Evolutionary conservation across 2,888 invertebrate genomes (phyloP).

Genomic region (Tipula helvola): DNA sequence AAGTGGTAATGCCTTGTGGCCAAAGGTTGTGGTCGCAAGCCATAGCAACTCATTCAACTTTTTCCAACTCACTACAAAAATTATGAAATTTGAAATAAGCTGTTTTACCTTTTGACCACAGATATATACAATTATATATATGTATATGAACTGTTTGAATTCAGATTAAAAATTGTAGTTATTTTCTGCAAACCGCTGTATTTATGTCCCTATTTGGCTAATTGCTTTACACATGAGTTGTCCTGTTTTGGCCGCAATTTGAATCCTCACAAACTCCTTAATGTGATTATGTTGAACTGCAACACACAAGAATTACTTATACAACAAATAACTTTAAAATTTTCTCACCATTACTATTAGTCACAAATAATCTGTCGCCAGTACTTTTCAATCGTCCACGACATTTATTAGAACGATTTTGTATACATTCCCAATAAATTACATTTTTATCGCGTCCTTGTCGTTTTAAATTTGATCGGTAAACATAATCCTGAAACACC

Average conservation of each 20-base stretch:
- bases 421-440: conserved; percentile 36
- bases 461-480: conserved; percentile 33
- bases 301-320: conserved; percentile 7
- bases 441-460: conserved; percentile 30
- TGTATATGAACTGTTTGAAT: not conserved
- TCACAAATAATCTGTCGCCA: conserved; percentile 32
- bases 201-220: conserved; percentile 12
- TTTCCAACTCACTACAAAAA: no score
- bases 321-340: not conserved
- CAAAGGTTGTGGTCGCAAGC: no score
- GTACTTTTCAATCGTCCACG: conserved; percentile 34
- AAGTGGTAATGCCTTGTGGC: no score
- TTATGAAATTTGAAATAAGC: no score
- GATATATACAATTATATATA: not conserved
- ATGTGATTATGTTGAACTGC: conserved; percentile 32
- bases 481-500: conserved; percentile 32
- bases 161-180: no score
- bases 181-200: not conserved
- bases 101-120: no score
- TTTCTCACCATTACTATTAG: conserved; percentile 26
- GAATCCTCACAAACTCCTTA: conserved; percentile 29
- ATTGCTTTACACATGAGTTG: conserved; percentile 26
- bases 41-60: no score
- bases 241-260: conserved; percentile 26
- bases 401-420: conserved; percentile 34